phyloP scores from a whole-genome alignment of 2,113 vertebrate species.

The Lasiurus cinereus region DNA sequence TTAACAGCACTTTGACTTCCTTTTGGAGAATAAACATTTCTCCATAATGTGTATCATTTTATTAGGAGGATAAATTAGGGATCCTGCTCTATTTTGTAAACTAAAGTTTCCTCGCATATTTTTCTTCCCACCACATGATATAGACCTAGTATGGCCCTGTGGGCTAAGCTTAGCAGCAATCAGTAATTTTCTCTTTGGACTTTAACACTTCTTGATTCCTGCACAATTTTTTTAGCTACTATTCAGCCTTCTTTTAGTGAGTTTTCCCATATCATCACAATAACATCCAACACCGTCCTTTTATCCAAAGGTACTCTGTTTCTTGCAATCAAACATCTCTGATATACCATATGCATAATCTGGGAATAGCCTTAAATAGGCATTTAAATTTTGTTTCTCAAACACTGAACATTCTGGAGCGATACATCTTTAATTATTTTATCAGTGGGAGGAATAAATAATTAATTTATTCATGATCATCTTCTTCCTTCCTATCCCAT shows the following conservation, averaged over 20 bases:
- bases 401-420: constrained; percentile 49
- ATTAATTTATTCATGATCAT: neutral
- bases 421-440: constrained; percentile 68
- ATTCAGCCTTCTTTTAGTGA: neutral
- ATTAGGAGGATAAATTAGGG: neutral
- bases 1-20: neutral
- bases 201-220: neutral
- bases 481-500: constrained; percentile 23
- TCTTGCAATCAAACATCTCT: constrained; percentile 16
- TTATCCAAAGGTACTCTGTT: constrained; percentile 33
- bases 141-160: neutral
- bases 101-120: neutral
- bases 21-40: neutral
- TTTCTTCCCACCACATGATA: neutral
- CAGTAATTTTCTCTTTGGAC: neutral
- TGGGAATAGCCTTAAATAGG: neutral
- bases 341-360: neutral
- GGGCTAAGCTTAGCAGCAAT: neutral
- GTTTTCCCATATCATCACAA: neutral
- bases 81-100: neutral
- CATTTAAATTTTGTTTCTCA: constrained; percentile 28
- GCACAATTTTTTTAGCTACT: neutral
- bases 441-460: constrained; percentile 22
- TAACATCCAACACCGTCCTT: neutral
- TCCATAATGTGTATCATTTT: neutral